phyloP scores from a whole-genome alignment of 1,140 invertebrate genomes.

The Portunus trituberculatus region DNA sequence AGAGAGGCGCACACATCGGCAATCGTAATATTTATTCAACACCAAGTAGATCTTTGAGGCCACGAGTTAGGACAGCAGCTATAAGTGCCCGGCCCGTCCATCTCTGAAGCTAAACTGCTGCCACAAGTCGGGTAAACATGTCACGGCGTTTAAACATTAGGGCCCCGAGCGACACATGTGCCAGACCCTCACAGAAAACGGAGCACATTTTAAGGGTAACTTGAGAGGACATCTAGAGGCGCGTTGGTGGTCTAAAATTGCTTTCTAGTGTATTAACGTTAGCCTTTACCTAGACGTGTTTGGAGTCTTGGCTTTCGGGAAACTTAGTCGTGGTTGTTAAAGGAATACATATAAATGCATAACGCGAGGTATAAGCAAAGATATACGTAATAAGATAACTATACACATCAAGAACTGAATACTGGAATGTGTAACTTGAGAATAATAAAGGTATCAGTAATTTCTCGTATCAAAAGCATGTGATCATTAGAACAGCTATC shows the following conservation, averaged over 20 bases:
- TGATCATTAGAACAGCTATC: too few species aligned
- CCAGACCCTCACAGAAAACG: slow-evolving; percentile 28
- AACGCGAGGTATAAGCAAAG: too few species aligned
- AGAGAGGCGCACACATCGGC: slow-evolving; percentile 38
- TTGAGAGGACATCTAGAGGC: slow-evolving; percentile 52
- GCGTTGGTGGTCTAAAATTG: slow-evolving; percentile 50
- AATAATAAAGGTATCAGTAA: too few species aligned
- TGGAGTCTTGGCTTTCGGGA: too few species aligned
- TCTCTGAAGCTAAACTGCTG: slow-evolving; percentile 63
- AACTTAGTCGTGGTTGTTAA: too few species aligned
- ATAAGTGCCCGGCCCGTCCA: slow-evolving; percentile 58
- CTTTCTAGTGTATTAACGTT: too few species aligned
- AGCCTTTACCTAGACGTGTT: too few species aligned
- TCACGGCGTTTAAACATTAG: slow-evolving; percentile 60
- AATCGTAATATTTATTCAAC: slow-evolving; percentile 59
- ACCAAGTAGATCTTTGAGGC: slow-evolving; percentile 65
- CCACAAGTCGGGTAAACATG: slow-evolving; percentile 68
- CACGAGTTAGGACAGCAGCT: background rate
- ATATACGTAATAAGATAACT: too few species aligned
- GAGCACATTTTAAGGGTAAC: slow-evolving; percentile 61
- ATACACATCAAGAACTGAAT: too few species aligned
- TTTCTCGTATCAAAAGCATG: too few species aligned
- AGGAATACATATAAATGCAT: too few species aligned
- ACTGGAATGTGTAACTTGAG: too few species aligned
- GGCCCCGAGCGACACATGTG: slow-evolving; percentile 47